A percentile compares a stretch with the other conserved stretches of the same genome.
Evolutionary conservation across 2,113 vertebrate genomes (phyloP).

Genomic region (Prinia subflava): DNA sequence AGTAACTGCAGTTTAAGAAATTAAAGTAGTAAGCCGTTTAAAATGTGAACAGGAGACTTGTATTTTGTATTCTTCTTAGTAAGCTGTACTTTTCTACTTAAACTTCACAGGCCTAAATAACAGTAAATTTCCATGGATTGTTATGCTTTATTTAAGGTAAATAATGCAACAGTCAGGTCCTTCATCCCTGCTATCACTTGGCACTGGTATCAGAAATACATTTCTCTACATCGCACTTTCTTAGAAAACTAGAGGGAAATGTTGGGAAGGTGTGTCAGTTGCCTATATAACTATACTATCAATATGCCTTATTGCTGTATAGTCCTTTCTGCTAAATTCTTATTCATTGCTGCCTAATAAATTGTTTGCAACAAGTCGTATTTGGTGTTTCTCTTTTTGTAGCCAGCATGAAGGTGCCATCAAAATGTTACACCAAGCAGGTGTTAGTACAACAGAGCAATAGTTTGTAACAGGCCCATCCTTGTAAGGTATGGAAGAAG

Average conservation of each 20-base stretch:
- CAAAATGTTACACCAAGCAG: neutral
- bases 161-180: neutral
- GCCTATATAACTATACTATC: constrained; percentile 1
- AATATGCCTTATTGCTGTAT: constrained; percentile 28
- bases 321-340: constrained; percentile 8
- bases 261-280: neutral
- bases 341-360: constrained; percentile 59
- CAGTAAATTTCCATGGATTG: neutral
- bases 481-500: neutral
- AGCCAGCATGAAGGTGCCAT: neutral
- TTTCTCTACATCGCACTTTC: constrained; percentile 27
- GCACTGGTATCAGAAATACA: neutral
- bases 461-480: neutral
- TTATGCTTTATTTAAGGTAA: neutral
- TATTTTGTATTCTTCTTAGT: constrained; percentile 8
- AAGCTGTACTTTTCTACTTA: constrained; percentile 18
- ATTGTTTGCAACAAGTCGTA: neutral
- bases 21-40: neutral
- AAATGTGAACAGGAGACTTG: neutral
- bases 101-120: neutral
- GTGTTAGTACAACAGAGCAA: neutral
- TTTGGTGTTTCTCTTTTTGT: neutral
- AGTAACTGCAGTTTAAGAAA: neutral
- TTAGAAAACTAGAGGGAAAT: neutral
- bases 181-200: neutral